A percentile compares a stretch with the other conserved stretches of the same genome.
Conservation (phyloP, 1,140 invertebrate genomes). For the Hyles vespertilio region DNA sequence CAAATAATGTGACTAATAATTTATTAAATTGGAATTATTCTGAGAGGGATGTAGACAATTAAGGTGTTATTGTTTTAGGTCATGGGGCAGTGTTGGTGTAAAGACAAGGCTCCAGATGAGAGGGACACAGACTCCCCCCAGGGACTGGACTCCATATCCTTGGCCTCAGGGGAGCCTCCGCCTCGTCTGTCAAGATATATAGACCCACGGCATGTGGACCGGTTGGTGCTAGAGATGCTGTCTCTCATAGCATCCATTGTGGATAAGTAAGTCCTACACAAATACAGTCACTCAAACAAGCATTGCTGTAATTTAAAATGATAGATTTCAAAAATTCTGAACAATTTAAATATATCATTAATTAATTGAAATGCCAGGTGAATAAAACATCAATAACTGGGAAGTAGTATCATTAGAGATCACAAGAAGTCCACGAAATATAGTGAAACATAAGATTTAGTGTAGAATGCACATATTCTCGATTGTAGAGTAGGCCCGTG, state of each 20-base stretch:
- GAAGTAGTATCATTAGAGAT: too few species aligned
- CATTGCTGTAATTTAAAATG: too few species aligned
- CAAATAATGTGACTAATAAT: not conserved
- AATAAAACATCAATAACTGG: too few species aligned
- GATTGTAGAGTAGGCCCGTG: too few species aligned
- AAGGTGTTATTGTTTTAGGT: constrained; percentile 18
- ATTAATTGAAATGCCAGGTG: too few species aligned
- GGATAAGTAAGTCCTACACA: constrained; percentile 78
- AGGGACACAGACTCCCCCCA: constrained; percentile 16
- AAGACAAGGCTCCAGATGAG: constrained; percentile 65
- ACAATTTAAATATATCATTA: too few species aligned
- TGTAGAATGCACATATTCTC: too few species aligned
- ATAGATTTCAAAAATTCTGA: too few species aligned
- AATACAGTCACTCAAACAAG: too few species aligned
- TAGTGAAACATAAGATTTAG: too few species aligned
- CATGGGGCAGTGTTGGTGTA: constrained; percentile 81
- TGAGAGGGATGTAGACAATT: too few species aligned
- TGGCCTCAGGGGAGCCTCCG: not conserved
- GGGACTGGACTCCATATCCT: not conserved
- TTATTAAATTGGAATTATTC: not conserved
- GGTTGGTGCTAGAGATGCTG: constrained; percentile 87
- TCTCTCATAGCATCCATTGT: constrained; percentile 87
- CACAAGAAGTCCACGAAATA: too few species aligned
- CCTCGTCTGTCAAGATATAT: not conserved
- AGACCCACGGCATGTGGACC: constrained; percentile 77